Percentiles rank a stretch among this genome's conserved stretches.
Conservation (phyloP, 2,888 invertebrate genomes). For the Flabesymbios commensalis region DNA sequence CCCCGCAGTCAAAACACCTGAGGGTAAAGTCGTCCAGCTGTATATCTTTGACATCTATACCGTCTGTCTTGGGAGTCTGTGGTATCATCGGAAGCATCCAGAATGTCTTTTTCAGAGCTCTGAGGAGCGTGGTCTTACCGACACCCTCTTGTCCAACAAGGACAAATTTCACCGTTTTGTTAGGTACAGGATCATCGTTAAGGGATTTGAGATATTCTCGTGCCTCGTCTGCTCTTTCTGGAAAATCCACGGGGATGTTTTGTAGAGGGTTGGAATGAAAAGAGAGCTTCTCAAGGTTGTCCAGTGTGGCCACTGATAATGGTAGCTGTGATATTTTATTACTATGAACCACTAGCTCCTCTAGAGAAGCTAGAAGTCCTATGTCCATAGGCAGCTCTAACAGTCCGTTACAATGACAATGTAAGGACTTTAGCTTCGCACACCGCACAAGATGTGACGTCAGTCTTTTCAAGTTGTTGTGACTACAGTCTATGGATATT, state of each 20-base stretch:
- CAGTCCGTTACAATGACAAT: constrained; percentile 28
- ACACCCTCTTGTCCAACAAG: constrained; percentile 37
- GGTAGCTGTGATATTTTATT: constrained; percentile 31
- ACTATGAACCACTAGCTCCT: constrained; percentile 22
- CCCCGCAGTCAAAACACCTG: constrained; percentile 36
- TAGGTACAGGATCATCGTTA: constrained; percentile 31
- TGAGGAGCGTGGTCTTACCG: constrained; percentile 34
- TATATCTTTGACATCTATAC: constrained; percentile 29
- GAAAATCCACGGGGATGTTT: constrained; percentile 35
- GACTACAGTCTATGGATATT: constrained; percentile 17
- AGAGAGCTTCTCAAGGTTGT: constrained; percentile 17
- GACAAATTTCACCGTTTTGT: constrained; percentile 32
- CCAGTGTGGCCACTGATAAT: constrained; percentile 23
- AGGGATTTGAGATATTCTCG: constrained; percentile 28
- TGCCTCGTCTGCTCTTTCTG: constrained; percentile 26
- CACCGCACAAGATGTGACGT: constrained; percentile 18
- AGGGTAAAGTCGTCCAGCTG: constrained; percentile 27
- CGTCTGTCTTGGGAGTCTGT: constrained; percentile 20
- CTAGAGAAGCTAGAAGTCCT: constrained; percentile 21
- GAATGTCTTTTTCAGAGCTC: constrained; percentile 20
- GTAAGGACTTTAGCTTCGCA: constrained; percentile 9
- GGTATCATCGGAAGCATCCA: constrained; percentile 18
- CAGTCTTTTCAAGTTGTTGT: constrained; percentile 23
- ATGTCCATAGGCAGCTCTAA: constrained; percentile 28
- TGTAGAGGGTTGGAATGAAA: constrained; percentile 32